Evolutionary conservation across 1,140 invertebrate genomes (phyloP), one percentile per base, ranked within the genome.

Genomic region (Aphelinus certus): DNA sequence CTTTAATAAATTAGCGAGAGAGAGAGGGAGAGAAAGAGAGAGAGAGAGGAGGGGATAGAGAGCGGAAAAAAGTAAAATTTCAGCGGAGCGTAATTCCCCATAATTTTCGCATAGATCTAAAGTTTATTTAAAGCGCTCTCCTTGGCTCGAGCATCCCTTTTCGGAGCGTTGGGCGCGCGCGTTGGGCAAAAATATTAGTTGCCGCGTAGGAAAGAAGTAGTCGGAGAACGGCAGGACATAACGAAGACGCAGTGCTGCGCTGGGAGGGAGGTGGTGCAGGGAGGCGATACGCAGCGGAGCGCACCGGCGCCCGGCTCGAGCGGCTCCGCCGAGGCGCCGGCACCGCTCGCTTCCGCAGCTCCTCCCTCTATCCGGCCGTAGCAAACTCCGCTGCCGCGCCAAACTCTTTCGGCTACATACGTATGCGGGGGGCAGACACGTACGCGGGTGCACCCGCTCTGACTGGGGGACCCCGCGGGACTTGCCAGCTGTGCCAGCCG

Each of bases 291-390:
- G 84, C 86, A 88, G 79, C 85, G 82, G 83, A 86, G 85, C 84
- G 86, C 83, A 87, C 85, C 83, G 83, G 85, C 87, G 87, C 85
- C 86, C 86, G 81, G 72, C 69, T 26, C 26, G 26, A 26, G 71
- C 82, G 87, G 87, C 87, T 87, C 86, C 87, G 85, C 81, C 84
- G 85, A 86, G 87, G 86, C 87, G 87, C 87, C 87, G 85, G 84
- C 86, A 83, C 87, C 84, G 85, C 86, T 87, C 84, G 85, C 86
- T 87, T 87, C 87, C 87, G 86, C 82, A 76, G 79, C 51, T 63
- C 64, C 71, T 65, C 66, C 58, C 71, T 56, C 68, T 65, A 53
- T 47, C 46, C n/a, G 26, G 26, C 26, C 26, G 26, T 26, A 26
- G 26, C 84, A 84, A 83, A 85, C 84, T 83, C 82, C 82, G 76